Percentiles rank a stretch among this genome's conserved stretches.
Conservation (phyloP, 2,113 vertebrate species). For the Psettodes erumei region DNA sequence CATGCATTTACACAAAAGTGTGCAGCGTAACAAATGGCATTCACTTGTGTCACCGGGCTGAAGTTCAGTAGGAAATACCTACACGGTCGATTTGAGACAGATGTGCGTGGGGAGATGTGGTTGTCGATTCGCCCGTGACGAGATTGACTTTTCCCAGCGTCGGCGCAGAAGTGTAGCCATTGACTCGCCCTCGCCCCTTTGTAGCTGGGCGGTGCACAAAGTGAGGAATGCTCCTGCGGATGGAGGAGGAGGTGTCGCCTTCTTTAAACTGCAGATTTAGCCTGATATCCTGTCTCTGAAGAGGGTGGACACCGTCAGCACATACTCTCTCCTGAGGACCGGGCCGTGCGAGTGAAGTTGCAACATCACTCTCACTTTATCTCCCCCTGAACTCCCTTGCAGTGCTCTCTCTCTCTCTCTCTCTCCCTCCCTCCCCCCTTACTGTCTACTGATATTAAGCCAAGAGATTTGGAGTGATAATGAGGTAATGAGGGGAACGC, state of each 20-base stretch:
- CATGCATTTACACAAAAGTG: too few species aligned
- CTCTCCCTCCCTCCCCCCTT: background rate
- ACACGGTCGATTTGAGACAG: too few species aligned
- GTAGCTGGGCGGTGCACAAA: too few species aligned
- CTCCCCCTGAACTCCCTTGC: background rate
- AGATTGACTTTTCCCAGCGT: too few species aligned
- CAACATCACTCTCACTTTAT: background rate
- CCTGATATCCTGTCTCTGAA: background rate
- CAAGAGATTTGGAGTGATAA: slow-evolving; percentile 2
- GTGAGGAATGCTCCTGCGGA: too few species aligned
- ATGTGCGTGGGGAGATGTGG: too few species aligned
- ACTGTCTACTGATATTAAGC: slow-evolving; percentile 17
- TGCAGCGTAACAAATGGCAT: too few species aligned
- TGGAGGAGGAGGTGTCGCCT: background rate
- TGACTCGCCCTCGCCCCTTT: too few species aligned
- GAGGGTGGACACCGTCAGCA: background rate
- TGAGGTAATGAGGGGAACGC: slow-evolving; percentile 12
- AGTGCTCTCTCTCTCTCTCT: background rate
- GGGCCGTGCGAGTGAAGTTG: background rate
- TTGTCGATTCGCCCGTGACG: too few species aligned
- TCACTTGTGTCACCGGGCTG: too few species aligned
- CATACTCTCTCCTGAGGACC: background rate
- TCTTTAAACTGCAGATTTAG: background rate
- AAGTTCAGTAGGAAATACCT: too few species aligned
- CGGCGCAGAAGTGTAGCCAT: too few species aligned